Evolutionary conservation across 2,113 vertebrate species (phyloP), one percentile per base, ranked within the genome.

Genomic region (Gobiocypris rarus): DNA sequence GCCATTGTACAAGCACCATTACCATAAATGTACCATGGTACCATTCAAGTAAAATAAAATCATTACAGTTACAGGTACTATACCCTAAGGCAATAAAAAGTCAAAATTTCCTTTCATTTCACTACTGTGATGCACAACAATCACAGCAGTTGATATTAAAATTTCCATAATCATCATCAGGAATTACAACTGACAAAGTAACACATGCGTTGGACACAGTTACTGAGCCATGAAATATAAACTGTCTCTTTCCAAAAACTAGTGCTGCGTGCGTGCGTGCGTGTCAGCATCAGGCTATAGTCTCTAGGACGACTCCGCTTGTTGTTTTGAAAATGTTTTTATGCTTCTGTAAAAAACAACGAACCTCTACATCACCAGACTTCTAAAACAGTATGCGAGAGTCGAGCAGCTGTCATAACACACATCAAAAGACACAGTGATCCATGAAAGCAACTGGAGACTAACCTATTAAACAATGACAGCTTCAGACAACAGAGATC

Each of bases 391-490:
- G 56, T 5, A 63, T 61, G 45, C 3, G n/a, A 76, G 9, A 56
- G 58, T 61, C 50, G 50, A 80, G 58, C 91, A 93, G 91, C 91
- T 92, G 91, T 85, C 88, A 91, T n/a, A 88, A 86, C 88, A 89
- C 70, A 76, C 81, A 82, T 77, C 88, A 89, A 91, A 89, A 90
- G 87, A 75, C 84, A 75, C 86, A 83, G 50, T 90, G 90, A 92
- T 92, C 87, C 83, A 71, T 73, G 80, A 79, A 73, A 86, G 88
- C 88, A 91, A 90, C 88, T 92, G 90, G 87, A 84, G 84, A 86
- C 61, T n/a, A 91, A 89, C 86, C 19, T 67, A 79, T 86, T 85
- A 85, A 61, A 87, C 75, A 58, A 13, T 56, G 80, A 82, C 65
- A 82, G 58, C 76, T 67, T 67, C 1, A 22, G 41, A 14, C 22